Evolutionary conservation across 2,888 invertebrate genomes (phyloP), one percentile per base, ranked within the genome.

Genomic region (Acleris emargana): DNA sequence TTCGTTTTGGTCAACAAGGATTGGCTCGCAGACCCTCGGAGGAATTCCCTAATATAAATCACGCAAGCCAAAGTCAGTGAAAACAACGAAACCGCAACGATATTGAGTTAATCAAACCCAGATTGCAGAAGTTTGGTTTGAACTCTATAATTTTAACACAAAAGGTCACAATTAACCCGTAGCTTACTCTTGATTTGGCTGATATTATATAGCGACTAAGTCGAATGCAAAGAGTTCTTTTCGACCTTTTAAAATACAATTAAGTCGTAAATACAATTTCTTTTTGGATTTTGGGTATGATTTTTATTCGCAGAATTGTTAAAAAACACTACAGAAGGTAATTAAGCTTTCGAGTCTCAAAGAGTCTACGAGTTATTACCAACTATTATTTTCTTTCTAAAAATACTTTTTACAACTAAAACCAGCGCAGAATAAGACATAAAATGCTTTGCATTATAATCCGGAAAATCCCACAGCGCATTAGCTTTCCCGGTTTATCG

Each of bases 1-100:
- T 60, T 54, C 43, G 43, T 59, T 47, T 59, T 45, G 53, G 50
- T 43, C 9, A 42, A 42, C 22, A 58, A 22, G 52, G 47, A 58
- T 59, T 50, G 50, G 50, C 50, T 54, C 28, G 50, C 28, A 17
- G 47, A 42, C 54, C 50, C 59, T 59, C 64, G 3, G 16, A 60
- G 64, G 54, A 60, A 60, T 64, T 64, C 64, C 17, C 43, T 58
- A 64, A 50, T 64, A 64, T 63, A 63, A 64, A 59, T 64, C 59
- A 53, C 47, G 38, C 18, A 22, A 58, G 47, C 58, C 18, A 49
- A 58, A 63, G 52, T 54, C 45, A 50, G 51, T 49, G 53, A 45
- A 58, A 60, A 43, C 59, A 42, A 55, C 55, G 17, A 60, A 64
- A 66, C 64, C 60, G 45, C 60, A 66, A 38, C 43, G 11, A 22